phyloP scores from a whole-genome alignment of 2,113 vertebrate genomes.

The Hymenochirus boettgeri region DNA sequence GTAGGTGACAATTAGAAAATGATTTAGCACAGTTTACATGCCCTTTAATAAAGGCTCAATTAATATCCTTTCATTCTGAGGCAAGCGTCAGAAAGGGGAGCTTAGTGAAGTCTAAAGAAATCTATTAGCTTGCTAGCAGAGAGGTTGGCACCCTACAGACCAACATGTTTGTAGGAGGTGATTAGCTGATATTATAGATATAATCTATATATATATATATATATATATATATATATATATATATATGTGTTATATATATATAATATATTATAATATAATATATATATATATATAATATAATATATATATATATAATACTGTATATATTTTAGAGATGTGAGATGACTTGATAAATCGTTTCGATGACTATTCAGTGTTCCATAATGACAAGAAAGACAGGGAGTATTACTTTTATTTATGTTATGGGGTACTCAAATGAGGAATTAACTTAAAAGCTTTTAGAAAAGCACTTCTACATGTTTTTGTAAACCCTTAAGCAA shows the following conservation, averaged over 20 bases:
- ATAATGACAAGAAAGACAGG: slow-evolving; percentile 7
- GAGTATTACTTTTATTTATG: slow-evolving; percentile 19
- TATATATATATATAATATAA: no score
- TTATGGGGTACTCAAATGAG: slow-evolving; percentile 14
- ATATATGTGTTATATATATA: no score
- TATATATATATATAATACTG: no score
- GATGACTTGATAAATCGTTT: slow-evolving; percentile 14
- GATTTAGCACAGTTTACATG: no score
- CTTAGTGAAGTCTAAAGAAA: slow-evolving; percentile 7
- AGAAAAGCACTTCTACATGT: slow-evolving; percentile 18
- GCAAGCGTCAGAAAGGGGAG: not conserved
- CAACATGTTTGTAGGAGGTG: no score
- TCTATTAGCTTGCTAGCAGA: slow-evolving; percentile 23
- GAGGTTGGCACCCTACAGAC: slow-evolving; percentile 27
- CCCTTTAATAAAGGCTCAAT: no score
- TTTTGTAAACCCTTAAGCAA: slow-evolving; percentile 24
- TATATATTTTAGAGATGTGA: slow-evolving; percentile 5
- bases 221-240: no score
- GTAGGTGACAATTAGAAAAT: no score
- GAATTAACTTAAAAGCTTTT: slow-evolving; percentile 9
- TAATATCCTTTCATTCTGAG: no score
- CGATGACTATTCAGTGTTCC: not conserved
- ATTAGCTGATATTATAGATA: no score
- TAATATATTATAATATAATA: no score
- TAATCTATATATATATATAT: no score